A percentile compares a stretch with the other conserved stretches of the same genome.
Evolutionary conservation across 2,888 invertebrate genomes (phyloP).

Genomic region (Idaea straminata): DNA sequence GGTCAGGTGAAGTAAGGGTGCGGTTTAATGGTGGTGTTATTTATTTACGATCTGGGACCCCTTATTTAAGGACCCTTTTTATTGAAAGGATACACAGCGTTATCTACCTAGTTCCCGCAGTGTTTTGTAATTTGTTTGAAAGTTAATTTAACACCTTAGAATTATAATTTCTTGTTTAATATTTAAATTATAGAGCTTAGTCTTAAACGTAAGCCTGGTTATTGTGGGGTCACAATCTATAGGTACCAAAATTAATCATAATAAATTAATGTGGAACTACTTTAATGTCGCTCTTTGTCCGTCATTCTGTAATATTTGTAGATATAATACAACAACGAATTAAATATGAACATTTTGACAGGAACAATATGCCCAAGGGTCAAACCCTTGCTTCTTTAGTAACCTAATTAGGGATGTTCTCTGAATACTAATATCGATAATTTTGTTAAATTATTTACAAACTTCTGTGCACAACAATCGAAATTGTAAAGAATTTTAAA

Average conservation of each 20-base stretch:
- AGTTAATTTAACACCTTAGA: neutral
- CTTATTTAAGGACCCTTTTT: neutral
- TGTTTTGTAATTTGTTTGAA: neutral
- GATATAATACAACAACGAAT: slow-evolving; percentile 59
- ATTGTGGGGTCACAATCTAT: too few relatives aligned
- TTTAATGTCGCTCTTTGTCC: slow-evolving; percentile 49
- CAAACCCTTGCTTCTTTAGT: slow-evolving; percentile 60
- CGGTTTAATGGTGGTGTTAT: neutral
- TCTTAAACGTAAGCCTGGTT: too few relatives aligned
- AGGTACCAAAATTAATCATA: neutral
- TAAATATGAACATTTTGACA: slow-evolving; percentile 75
- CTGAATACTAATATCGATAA: slow-evolving; percentile 5
- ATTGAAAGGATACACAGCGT: neutral
- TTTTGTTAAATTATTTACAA: neutral
- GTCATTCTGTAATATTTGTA: slow-evolving; percentile 59
- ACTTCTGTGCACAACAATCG: too few relatives aligned
- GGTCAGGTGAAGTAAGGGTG: neutral
- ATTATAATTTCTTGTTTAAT: neutral
- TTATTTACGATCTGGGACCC: slow-evolving; percentile 1
- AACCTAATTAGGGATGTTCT: slow-evolving; percentile 29
- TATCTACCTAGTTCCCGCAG: neutral
- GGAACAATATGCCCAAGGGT: slow-evolving; percentile 56
- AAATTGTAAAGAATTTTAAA: too few relatives aligned
- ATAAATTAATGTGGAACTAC: slow-evolving; percentile 17
- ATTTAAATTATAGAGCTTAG: too few relatives aligned